A percentile compares a stretch with the other conserved stretches of the same genome.
phyloP scores from a whole-genome alignment of 2,113 vertebrate genomes.

The Murina feae region DNA sequence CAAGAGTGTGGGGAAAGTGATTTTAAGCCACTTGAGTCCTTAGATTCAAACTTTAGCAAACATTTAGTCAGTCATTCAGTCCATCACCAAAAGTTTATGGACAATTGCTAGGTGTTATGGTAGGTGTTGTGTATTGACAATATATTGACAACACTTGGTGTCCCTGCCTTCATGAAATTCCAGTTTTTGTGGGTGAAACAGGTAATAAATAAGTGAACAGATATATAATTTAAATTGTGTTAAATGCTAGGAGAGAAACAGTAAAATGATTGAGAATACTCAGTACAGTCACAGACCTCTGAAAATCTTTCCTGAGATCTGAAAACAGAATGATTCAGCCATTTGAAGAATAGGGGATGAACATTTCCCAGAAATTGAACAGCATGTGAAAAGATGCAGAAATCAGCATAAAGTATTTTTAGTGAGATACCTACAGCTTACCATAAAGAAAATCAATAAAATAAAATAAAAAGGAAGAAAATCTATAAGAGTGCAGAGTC shows the following conservation, averaged over 20 bases:
- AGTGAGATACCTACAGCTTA: not conserved
- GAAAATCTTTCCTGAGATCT: not conserved
- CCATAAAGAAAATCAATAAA: not conserved
- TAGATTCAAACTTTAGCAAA: constrained; percentile 18
- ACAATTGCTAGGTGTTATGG: not conserved
- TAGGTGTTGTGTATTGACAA: not conserved
- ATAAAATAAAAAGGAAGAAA: not conserved
- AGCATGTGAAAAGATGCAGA: not conserved
- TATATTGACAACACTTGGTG: not conserved
- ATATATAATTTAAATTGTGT: constrained; percentile 4
- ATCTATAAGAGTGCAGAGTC: not conserved
- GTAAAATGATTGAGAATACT: not conserved
- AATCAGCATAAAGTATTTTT: not conserved
- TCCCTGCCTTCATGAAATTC: constrained; percentile 14
- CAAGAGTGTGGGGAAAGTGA: not conserved
- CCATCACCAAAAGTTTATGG: not conserved
- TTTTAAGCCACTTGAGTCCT: not conserved
- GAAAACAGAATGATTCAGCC: not conserved
- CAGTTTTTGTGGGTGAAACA: constrained; percentile 16
- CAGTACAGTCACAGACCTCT: not conserved
- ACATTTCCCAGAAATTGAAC: not conserved
- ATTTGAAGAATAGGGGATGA: not conserved
- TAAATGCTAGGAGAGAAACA: constrained; percentile 5
- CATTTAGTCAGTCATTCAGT: not conserved
- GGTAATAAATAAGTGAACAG: not conserved